Evolutionary conservation across 2,113 vertebrate species (phyloP).

Genomic region (Irena cyanogastra): DNA sequence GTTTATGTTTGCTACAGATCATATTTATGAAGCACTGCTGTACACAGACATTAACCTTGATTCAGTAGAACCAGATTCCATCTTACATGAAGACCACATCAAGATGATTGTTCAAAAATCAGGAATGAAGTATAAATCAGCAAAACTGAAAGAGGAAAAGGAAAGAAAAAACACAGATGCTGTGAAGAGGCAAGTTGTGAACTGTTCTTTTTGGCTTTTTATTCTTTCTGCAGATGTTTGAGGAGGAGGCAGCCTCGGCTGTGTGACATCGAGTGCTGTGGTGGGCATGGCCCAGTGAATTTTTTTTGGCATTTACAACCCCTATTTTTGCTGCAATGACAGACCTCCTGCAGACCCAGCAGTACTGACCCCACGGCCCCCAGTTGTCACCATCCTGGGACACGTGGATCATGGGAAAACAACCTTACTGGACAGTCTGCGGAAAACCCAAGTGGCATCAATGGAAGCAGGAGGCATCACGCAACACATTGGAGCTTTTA

Average conservation of each 20-base stretch:
- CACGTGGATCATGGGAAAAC: constrained; percentile 98
- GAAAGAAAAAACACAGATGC: constrained; percentile 82
- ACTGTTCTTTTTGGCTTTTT: neutral
- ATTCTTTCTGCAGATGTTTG: neutral
- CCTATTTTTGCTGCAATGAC: neutral
- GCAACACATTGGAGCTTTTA: constrained; percentile 87
- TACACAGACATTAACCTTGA: constrained; percentile 76
- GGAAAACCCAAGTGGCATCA: constrained; percentile 85
- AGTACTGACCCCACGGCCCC: constrained; percentile 75
- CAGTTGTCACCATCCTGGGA: constrained; percentile 95
- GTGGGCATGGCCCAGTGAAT: neutral
- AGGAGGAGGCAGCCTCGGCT: neutral
- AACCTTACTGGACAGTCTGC: constrained; percentile 88
- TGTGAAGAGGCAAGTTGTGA: constrained; percentile 73
- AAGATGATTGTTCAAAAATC: constrained; percentile 84
- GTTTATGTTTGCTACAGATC: constrained; percentile 72
- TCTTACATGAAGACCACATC: constrained; percentile 78
- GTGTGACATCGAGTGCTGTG: fast-evolving
- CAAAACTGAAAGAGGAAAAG: constrained; percentile 73
- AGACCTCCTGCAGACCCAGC: constrained; percentile 82
- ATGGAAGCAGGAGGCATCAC: constrained; percentile 88
- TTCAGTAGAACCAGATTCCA: constrained; percentile 73
- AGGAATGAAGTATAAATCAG: constrained; percentile 87
- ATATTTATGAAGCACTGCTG: constrained; percentile 81
- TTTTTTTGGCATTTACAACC: neutral